Base-by-base conservation (phyloP, 2,113 vertebrate species). In the Brachyhypopomus gauderio region DNA sequence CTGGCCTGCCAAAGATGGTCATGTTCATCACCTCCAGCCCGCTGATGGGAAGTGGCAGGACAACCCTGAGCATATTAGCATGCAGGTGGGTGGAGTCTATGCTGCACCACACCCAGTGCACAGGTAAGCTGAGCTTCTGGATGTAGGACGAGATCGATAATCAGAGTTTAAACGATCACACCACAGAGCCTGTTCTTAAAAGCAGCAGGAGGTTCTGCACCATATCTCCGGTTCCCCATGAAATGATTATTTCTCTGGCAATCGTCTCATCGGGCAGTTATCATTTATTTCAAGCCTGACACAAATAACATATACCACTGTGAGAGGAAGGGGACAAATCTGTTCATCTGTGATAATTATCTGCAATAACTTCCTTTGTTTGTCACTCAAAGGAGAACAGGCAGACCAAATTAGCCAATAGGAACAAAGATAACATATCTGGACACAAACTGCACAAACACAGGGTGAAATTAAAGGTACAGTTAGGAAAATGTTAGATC, bases 41-140 rank as follows among this genome's bases (percentile, higher is more conserved):
- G 22, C 84, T 88, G 89, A 93, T 92, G 85, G 90, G 88, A 93
- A 91, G 81, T 85, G 89, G 92, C 91, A 90, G 9, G 3, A 36
- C 86, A 85, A 82, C 79, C 83, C 41, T 45, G 41, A 45, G 41
- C 5, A 77, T 17, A 86, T 30, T 66, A 78, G 79, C 1, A 30
- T 30, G 48, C 78, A 88, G 73, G 88, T 30, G 84, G 83, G 87
- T 83, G 88, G 60, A 81, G 82, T 72, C 81, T 74, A 78, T 85
- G 78, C 67, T 63, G 74, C 56, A 66, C 30, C 25, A 48, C 56
- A 72, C 45, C 64, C 30, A 0, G 41, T 36, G 62, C 60, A 55
- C 62, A 75, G 79, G 48, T 67, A 17, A 74, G 72, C 17, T 34
- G 16, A 52, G 60, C 70, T 52, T 38, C 45, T 25, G 27, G 48